phyloP scores from a whole-genome alignment of 2,888 invertebrate genomes.

The Pedicia rivosa region DNA sequence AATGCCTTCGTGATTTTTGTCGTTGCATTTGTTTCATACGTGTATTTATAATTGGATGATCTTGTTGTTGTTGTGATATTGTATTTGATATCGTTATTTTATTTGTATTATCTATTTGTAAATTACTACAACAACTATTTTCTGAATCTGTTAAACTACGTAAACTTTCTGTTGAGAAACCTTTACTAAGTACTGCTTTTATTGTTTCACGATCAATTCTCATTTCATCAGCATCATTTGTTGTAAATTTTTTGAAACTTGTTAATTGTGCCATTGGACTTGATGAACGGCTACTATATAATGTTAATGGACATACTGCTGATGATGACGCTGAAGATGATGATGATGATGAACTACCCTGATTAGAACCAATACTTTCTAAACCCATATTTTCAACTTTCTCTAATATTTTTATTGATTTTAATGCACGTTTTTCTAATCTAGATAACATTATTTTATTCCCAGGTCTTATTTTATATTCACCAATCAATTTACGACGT shows the following conservation, averaged over 20 bases:
- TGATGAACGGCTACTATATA: conserved; percentile 33
- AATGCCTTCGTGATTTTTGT: conserved; percentile 32
- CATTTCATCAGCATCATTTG: conserved; percentile 24
- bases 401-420: conserved; percentile 41
- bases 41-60: conserved; percentile 31
- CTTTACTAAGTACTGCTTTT: conserved; percentile 24
- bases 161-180: conserved; percentile 15
- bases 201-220: conserved; percentile 32
- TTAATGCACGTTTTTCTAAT: conserved; percentile 30
- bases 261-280: conserved; percentile 70
- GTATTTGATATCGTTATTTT: conserved; percentile 17
- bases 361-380: conserved; percentile 46
- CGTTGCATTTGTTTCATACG: conserved; percentile 34
- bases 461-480: conserved; percentile 22
- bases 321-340: background rate
- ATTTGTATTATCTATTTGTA: conserved; percentile 14
- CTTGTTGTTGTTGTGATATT: conserved; percentile 21
- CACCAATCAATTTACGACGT: conserved; percentile 42
- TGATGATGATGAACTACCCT: background rate
- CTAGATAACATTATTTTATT: conserved; percentile 26
- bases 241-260: conserved; percentile 42
- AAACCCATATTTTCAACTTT: conserved; percentile 52
- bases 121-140: conserved; percentile 17
- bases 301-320: conserved; percentile 13
- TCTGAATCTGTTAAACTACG: conserved; percentile 13